Base-by-base conservation (phyloP, 2,113 vertebrate genomes). In the Indicator maculatus region DNA sequence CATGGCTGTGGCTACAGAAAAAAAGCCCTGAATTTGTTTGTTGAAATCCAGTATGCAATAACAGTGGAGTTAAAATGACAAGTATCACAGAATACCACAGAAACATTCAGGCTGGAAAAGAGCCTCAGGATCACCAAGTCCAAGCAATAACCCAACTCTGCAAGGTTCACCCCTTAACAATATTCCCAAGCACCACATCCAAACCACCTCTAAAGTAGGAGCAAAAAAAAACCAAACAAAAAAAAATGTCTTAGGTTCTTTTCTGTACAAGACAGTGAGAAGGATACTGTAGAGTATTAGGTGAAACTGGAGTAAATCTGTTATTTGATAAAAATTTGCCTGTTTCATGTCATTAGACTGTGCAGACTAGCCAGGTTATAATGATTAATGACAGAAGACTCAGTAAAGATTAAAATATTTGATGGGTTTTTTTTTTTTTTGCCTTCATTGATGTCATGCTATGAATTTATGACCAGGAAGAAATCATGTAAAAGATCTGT, bases 391-490 rank as follows among this genome's bases (percentile, higher is more conserved):
- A 91, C 73, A 91, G 89, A 96, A 96, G 66, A 83, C 86, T 88
- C 72, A 90, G 56, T 86, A 71, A 96, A 96, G 90, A 97, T 97
- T 95, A 97, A 97, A 97, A 97, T 96, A 96, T 96, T 97, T 96
- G 36, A 85, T 82, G 70, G 7, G 7, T 36, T 36, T 36, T 36
- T 36, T 36, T 36, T 94, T 96, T 94, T 94, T 96, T 94, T 97
- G 79, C 80, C 97, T 98, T 97, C 97, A 97, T 95, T 97, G 92
- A 97, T 91, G 84, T 81, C 97, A 45, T 90, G 71, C 73, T 87
- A 93, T 96, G 96, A 96, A 97, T 97, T 97, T 97, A 96, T 93
- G 94, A 97, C 87, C 93, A 89, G 69, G 97, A 96, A 97, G 96
- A 96, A 97, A 95, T 45, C 82, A 95, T 77, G 94, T 55, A 41